Evolutionary conservation across 2,113 vertebrate species (phyloP).

Genomic region (Polypterus senegalus): DNA sequence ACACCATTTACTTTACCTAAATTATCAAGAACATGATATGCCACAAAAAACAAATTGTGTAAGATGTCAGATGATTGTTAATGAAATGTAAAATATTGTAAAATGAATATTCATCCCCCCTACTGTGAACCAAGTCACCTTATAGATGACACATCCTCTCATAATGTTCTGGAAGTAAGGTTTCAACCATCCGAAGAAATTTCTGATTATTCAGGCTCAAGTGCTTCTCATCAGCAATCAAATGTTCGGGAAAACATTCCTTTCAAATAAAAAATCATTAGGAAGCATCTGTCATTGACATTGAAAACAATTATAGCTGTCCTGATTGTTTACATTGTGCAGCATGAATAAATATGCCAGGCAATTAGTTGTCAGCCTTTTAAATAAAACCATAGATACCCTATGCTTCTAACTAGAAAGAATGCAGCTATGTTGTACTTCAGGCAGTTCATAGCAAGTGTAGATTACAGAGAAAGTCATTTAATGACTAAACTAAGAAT

Average conservation of each 20-base stretch:
- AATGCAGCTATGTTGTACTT: no score
- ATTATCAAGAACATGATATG: neutral
- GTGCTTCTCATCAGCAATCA: conserved; percentile 6
- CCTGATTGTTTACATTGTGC: neutral
- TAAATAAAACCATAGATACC: neutral
- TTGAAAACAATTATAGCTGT: conserved; percentile 9
- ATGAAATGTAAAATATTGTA: conserved; percentile 4
- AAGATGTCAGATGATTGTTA: conserved; percentile 7
- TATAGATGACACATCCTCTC: neutral
- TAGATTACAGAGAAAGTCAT: no score
- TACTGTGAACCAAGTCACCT: conserved; percentile 1
- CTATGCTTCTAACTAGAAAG: neutral
- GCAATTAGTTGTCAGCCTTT: conserved; percentile 8
- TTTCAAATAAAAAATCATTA: conserved; percentile 12
- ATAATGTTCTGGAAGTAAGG: neutral
- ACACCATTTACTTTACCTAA: neutral
- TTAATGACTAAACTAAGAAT: no score
- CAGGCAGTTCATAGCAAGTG: no score
- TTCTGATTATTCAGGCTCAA: conserved; percentile 4
- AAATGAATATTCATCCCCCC: conserved; percentile 6
- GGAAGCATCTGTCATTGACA: conserved; percentile 10
- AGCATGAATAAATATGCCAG: conserved; percentile 5
- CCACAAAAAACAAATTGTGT: conserved; percentile 4
- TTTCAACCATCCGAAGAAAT: conserved; percentile 1
- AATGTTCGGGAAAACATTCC: conserved; percentile 9